Evolutionary conservation across 2,888 invertebrate species (phyloP).

Genomic region (Tupiocoris notatus): DNA sequence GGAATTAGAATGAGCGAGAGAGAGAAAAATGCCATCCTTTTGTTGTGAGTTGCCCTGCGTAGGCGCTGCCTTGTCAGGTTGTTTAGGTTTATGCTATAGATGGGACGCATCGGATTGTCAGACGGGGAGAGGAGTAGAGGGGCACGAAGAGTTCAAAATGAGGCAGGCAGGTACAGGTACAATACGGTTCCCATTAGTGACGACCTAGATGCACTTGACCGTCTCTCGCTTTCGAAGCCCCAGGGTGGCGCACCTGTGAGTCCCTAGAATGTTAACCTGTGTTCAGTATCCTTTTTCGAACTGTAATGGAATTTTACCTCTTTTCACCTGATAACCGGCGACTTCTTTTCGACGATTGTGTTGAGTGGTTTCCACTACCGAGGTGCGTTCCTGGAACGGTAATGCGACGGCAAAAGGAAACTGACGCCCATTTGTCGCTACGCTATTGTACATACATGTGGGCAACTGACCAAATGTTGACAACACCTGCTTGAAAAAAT

Average conservation of each 20-base stretch:
- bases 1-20: neutral
- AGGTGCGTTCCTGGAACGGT: neutral
- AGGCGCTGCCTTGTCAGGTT: constrained; percentile 21
- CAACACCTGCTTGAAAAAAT: neutral
- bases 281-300: neutral
- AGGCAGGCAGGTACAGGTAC: constrained; percentile 26
- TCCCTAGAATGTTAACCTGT: neutral
- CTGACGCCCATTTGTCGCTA: neutral
- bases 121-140: no score
- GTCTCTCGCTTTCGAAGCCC: constrained; percentile 1
- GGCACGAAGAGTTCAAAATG: neutral
- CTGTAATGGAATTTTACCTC: neutral
- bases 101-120: neutral
- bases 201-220: constrained; percentile 33
- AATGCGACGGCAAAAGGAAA: neutral
- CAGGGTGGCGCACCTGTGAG: constrained; percentile 25
- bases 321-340: neutral
- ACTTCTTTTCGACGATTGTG: neutral
- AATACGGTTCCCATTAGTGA: constrained; percentile 33
- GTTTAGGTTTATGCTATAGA: neutral
- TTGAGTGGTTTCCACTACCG: neutral
- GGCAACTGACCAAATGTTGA: neutral
- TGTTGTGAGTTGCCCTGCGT: neutral
- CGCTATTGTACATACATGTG: neutral
- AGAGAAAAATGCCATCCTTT: neutral